phyloP scores from a whole-genome alignment of 2,797 vertebrate species.

The Masticophis lateralis region DNA sequence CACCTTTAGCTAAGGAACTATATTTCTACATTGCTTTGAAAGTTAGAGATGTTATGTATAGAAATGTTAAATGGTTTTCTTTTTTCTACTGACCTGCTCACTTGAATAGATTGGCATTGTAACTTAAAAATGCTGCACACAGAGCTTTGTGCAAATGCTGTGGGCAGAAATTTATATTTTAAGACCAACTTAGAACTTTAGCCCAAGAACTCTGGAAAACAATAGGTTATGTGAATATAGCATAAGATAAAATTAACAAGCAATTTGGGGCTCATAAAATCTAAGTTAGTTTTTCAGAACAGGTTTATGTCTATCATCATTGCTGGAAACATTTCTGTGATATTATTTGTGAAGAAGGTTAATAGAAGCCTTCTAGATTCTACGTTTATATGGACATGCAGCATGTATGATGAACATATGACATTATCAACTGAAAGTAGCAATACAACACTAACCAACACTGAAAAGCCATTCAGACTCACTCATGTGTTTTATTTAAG shows the following conservation, averaged over 20 bases:
- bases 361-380: not conserved
- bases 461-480: not conserved
- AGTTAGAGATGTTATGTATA: not conserved
- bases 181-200: not conserved
- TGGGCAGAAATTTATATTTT: not conserved
- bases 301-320: not conserved
- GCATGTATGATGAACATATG: not conserved
- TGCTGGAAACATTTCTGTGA: not conserved
- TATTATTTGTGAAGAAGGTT: not conserved
- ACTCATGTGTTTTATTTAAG: not conserved
- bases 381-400: not conserved
- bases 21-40: not conserved
- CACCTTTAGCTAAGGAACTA: no score
- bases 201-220: not conserved
- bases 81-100: not conserved
- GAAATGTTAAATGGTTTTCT: not conserved
- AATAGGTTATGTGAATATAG: not conserved
- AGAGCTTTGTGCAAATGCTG: not conserved
- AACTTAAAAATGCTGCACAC: not conserved
- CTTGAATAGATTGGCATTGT: not conserved
- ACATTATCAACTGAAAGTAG: not conserved
- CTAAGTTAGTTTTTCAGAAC: not conserved
- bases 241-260: not conserved
- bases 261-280: not conserved
- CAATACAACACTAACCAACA: not conserved